These are phyloP conservation scores for Trachelipus rathkii DNA, from an alignment of 1,140 invertebrate genomes.

Conservation along the genomic window DNA sequence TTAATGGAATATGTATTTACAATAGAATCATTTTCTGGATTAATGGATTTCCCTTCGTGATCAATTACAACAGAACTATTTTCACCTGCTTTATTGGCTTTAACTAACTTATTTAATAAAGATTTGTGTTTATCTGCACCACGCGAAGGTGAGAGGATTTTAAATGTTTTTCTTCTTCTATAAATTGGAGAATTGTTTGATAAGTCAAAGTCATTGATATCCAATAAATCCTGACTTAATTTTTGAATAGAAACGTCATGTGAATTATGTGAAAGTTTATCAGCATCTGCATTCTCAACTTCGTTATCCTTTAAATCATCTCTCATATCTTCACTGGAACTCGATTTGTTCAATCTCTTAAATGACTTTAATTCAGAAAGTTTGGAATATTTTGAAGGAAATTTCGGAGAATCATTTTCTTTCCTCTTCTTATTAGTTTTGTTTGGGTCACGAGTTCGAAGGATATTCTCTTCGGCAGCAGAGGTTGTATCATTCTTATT, in stretches of 20 bases:
- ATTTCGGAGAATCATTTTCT: not conserved
- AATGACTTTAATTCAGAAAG: not conserved
- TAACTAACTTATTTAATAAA: not conserved
- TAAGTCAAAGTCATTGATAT: not conserved
- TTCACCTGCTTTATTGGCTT: not conserved
- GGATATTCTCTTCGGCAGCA: not conserved
- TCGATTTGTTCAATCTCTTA: not conserved
- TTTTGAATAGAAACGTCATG: not conserved
- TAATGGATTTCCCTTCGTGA: too few species aligned
- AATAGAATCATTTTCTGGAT: not conserved
- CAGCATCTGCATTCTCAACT: not conserved
- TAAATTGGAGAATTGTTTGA: not conserved
- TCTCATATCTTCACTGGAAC: not conserved
- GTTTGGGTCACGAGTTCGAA: not conserved
- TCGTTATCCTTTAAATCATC: not conserved
- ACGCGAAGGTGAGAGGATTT: not conserved
- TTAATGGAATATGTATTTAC: not conserved
- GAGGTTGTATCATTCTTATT: not conserved
- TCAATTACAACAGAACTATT: not conserved
- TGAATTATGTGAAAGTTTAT: not conserved
- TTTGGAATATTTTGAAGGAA: not conserved
- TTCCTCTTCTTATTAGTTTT: not conserved
- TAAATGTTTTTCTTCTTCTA: not conserved
- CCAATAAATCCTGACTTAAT: not conserved
- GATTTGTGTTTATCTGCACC: not conserved